Conservation (phyloP, 2,113 vertebrate genomes). For the Pipa parva region DNA sequence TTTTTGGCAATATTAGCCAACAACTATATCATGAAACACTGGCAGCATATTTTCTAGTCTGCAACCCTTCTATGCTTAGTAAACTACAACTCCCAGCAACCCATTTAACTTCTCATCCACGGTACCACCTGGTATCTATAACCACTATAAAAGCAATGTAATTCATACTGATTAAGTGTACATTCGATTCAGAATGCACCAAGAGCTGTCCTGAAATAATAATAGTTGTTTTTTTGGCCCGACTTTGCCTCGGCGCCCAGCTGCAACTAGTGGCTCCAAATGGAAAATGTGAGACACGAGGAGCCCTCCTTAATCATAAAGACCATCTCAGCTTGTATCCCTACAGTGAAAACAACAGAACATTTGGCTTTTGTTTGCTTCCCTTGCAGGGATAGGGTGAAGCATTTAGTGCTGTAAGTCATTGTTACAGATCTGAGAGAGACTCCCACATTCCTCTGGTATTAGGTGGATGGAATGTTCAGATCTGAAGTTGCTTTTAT, state of each 20-base stretch:
- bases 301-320: conserved; percentile 19
- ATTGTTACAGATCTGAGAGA: conserved; percentile 5
- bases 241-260: conserved; percentile 27
- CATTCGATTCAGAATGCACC: conserved; percentile 15
- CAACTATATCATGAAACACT: no score
- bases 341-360: conserved; percentile 5
- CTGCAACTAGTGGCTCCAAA: conserved; percentile 23
- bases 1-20: no score
- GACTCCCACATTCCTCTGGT: conserved; percentile 31
- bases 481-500: conserved; percentile 7
- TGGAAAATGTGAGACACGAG: conserved; percentile 35
- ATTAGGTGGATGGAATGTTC: conserved; percentile 21
- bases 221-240: conserved; percentile 34
- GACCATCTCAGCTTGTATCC: conserved; percentile 18
- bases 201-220: conserved; percentile 25
- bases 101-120: no score
- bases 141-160: no score
- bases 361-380: conserved; percentile 1
- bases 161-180: no score
- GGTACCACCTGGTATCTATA: no score
- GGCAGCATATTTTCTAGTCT: no score
- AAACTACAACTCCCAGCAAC: no score
- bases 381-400: neutral
- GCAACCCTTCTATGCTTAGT: no score
- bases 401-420: neutral